Evolutionary conservation across 2,797 vertebrate genomes (phyloP).

Genomic region (Cossypha polioptera): DNA sequence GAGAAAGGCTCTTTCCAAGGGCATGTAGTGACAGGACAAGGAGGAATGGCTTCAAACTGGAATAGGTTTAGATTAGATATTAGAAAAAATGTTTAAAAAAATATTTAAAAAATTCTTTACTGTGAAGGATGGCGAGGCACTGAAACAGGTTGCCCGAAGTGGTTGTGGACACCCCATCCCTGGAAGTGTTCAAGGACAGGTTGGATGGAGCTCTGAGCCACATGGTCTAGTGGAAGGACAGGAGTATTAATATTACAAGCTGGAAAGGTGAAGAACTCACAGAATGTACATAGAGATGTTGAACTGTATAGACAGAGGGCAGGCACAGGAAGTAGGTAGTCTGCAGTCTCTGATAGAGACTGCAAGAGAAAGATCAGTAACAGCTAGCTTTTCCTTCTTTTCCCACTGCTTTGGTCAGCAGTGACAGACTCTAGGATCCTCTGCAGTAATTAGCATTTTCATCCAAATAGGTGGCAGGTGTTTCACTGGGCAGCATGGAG

Average conservation of each 20-base stretch:
- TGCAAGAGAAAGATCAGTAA: neutral
- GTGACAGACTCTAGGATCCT: neutral
- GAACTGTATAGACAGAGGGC: neutral
- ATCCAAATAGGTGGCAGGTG: neutral
- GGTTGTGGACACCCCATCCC: neutral
- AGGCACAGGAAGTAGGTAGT: neutral
- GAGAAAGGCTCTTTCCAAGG: neutral
- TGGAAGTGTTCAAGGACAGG: neutral
- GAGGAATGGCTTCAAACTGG: neutral
- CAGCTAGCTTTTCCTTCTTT: neutral
- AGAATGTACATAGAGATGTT: fast-evolving
- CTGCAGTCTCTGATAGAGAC: neutral
- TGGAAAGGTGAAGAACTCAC: neutral
- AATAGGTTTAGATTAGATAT: neutral
- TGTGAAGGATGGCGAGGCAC: neutral
- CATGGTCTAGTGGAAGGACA: neutral
- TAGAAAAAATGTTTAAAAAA: neutral
- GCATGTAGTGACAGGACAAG: neutral
- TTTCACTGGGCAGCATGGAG: neutral
- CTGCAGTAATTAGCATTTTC: neutral
- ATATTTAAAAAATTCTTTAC: neutral
- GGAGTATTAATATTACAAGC: neutral
- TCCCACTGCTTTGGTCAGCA: neutral
- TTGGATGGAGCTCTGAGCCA: neutral
- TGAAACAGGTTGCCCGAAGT: neutral